Evolutionary conservation across 1,140 invertebrate genomes (phyloP), one percentile per base, ranked within the genome.

Genomic region (Globodera rostochiensis): DNA sequence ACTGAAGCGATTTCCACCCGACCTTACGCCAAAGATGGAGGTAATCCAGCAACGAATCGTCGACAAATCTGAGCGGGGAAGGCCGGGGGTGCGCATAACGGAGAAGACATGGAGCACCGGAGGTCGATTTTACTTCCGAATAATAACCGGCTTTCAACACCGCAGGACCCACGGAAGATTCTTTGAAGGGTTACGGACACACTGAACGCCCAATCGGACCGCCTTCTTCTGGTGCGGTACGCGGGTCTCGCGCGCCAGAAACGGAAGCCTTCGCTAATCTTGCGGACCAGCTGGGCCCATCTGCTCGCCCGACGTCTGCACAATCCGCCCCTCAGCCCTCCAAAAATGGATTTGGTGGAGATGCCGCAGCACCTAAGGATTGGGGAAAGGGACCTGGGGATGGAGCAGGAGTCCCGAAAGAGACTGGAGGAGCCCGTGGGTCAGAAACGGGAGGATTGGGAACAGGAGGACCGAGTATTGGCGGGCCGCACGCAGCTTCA

Each of bases 31-130:
- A 45, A 86, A 82, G 60, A 88, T 89, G n/a, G 82, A 83, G 7
- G 84, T 89, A 15, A 89, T 87, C 60, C 88, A 89, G 67, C 87
- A 90, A 69, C 80, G 88, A 70, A 79, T 84, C 50, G 88, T 89
- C 11, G 88, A 89, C 36, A 83, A 84, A 69, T 85, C 84, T 66
- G 81, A 47, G 21, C 83, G 80, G 73, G 89, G 89, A 15, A 84
- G 82, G 19, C 83, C 82, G n/a, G 88, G 88, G 36, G 74, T 83
- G 21, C 82, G 81, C 57, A 79, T 90, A 19, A 80, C 83, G 60
- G 89, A 90, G 50, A 90, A 88, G 74, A 82, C 81, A 64, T 89
- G 88, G 88, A 88, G 82, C n/a, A 82, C 76, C 6, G 82, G 80
- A 64, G 77, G 77, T 78, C 11, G n/a, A 21, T 25, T n/a, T 7